Conservation (phyloP, 1,140 invertebrate genomes). For the Papilio polytes region DNA sequence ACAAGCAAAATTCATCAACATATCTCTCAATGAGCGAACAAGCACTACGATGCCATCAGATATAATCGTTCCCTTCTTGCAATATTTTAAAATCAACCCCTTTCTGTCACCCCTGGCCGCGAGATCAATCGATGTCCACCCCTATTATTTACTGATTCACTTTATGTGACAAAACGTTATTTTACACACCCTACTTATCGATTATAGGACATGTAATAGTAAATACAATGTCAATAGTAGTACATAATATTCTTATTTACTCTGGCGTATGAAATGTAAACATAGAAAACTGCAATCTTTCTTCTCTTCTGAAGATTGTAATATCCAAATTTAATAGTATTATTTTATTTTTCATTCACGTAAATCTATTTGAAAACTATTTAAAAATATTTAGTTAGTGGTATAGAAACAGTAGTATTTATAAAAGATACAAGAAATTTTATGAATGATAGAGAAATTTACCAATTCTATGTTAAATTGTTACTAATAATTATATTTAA, state of each 20-base stretch:
- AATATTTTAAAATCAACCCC: constrained; percentile 78
- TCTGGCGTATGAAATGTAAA: too few species aligned
- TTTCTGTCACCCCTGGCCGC: constrained; percentile 62
- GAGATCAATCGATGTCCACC: constrained; percentile 75
- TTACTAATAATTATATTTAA: not conserved
- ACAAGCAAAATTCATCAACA: constrained; percentile 10
- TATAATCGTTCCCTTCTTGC: constrained; percentile 64
- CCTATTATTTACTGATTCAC: constrained; percentile 74
- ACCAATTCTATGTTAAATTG: not conserved
- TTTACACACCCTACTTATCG: constrained; percentile 19
- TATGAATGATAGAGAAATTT: not conserved
- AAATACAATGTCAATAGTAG: not conserved
- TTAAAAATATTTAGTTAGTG: too few species aligned
- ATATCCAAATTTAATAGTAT: too few species aligned
- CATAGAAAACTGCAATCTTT: too few species aligned
- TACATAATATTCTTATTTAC: not conserved
- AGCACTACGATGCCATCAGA: constrained; percentile 58
- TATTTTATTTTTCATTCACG: too few species aligned
- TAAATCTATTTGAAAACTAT: too few species aligned
- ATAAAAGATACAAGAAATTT: too few species aligned
- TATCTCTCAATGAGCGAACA: constrained; percentile 3
- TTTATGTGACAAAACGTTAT: constrained; percentile 47
- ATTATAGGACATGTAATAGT: not conserved
- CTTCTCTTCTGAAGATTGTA: too few species aligned
- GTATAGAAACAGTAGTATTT: too few species aligned